These are phyloP conservation scores for Dryoscopus gambensis DNA, from an alignment of 2,113 vertebrate genomes.

Conservation along the genomic window DNA sequence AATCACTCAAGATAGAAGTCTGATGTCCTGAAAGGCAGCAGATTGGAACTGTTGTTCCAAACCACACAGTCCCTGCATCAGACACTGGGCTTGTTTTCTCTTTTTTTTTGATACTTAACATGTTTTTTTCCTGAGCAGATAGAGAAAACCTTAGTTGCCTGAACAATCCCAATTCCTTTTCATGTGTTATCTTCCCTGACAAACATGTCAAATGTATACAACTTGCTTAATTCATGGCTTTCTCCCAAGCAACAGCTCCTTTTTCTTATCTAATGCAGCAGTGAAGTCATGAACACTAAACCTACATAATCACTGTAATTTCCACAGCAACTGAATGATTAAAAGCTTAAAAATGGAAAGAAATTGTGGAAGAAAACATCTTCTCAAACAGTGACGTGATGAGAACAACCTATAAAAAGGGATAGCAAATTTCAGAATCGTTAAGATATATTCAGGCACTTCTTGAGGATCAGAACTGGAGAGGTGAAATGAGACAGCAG, in stretches of 20 bases:
- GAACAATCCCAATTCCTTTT: background rate
- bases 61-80: background rate
- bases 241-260: background rate
- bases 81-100: background rate
- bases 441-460: background rate
- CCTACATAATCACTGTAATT: background rate
- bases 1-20: background rate
- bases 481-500: background rate
- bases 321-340: background rate
- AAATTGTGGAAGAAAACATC: background rate
- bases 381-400: background rate
- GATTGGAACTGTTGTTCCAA: background rate
- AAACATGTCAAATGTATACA: background rate
- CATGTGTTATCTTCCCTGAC: background rate
- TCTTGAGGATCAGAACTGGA: background rate
- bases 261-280: slow-evolving; percentile 23
- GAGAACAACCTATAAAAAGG: background rate
- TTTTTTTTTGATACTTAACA: background rate
- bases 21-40: background rate
- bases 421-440: background rate
- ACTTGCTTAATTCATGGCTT: background rate
- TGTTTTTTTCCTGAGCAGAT: background rate
- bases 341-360: background rate
- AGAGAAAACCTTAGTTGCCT: background rate
- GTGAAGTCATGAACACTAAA: background rate